Base-by-base conservation (phyloP, 1,140 invertebrate species). In the Hirudo medicinalis region DNA sequence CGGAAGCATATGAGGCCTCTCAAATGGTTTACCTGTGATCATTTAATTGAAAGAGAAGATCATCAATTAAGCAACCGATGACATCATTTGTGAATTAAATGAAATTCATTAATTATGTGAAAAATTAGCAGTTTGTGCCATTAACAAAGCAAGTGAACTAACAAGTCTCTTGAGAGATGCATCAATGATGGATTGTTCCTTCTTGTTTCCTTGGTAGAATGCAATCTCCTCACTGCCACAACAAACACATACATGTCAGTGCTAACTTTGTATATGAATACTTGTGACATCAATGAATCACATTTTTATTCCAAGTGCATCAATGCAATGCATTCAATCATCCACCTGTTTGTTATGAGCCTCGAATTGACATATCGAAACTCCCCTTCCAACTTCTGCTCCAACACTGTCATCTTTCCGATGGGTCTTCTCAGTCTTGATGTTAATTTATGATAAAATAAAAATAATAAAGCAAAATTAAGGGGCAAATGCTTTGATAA, bases 331-430 rank as follows among this genome's bases (percentile, higher is more conserved):
- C 25, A 49, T 25, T 13, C 6, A 36, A 36, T 36, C 32, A 43
- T 54, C 63, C 72, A 82, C 81, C 81, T 92, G 82, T 98, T 97
- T 0, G 92, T 94, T 60, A 98, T 98, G 6, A 99, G 83, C 40
- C 96, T 85, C 11, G 93, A 93, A 82, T 98, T 95, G 27, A 98
- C 92, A 78, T 92, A 96, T 78, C 96, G 87, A 81, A 94, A 96
- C 85, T 99, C 94, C 73, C 95, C 96, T 84, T 99, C 96, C 15
- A 97, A 82, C 80, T 92, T 91, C 82, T 98, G 95, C 79, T 99
- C 95, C 76, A 87, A 87, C 0, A 94, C 90, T 0, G 94, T 98
- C 83, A 98, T 85, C 60, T 86, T 83, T 76, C 89, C 91, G 73
- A 92, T 90, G 0, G 94, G 93, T 78, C 87, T 87, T 73, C 94